Evolutionary conservation across 2,113 vertebrate species (phyloP), one percentile per base, ranked within the genome.

Genomic region (Emydocephalus ijimae): DNA sequence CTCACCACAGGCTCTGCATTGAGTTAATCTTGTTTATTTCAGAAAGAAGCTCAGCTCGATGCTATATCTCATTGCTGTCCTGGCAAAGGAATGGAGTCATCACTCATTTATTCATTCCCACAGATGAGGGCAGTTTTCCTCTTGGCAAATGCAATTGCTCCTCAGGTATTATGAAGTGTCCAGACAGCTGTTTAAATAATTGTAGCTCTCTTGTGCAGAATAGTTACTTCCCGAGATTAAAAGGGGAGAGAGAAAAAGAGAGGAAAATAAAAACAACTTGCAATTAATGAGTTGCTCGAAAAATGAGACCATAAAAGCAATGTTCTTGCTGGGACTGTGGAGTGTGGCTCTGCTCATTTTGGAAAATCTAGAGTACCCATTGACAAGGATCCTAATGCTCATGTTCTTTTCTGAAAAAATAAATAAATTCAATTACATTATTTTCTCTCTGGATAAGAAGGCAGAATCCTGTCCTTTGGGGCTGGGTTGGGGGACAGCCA

Each of bases 21-120:
- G 94, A 96, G 96, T 96, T 95, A 96, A 97, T 97, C 97, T 97
- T 93, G 93, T 96, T 96, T 96, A 93, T 89, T 95, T 96, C 95
- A 95, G 95, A 96, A 97, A 94, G 88, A 45, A 94, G 87, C 92
- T 95, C 85, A 91, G 94, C 93, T 95, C 93, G 95, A 95, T 94
- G 92, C 93, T 94, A 89, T 93, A 94, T 94, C 56, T 95, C 92
- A 95, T 88, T 9, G 18, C 0, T 2, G 55, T 39, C 74, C 48
- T 90, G 69, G 92, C 88, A 64, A 5, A n/a, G 23, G 56, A 88
- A 50, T 8, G 5, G 48, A 69, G 57, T 81, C 74, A 81, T 56
- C 59, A 57, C 64, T 92, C 88, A 85, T 59, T 85, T n/a, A 54
- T 23, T 92, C 2, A 48, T 59, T 89, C 50, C 87, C 39, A 56